Evolutionary conservation across 2,113 vertebrate genomes (phyloP).

Genomic region (Scortum barcoo): DNA sequence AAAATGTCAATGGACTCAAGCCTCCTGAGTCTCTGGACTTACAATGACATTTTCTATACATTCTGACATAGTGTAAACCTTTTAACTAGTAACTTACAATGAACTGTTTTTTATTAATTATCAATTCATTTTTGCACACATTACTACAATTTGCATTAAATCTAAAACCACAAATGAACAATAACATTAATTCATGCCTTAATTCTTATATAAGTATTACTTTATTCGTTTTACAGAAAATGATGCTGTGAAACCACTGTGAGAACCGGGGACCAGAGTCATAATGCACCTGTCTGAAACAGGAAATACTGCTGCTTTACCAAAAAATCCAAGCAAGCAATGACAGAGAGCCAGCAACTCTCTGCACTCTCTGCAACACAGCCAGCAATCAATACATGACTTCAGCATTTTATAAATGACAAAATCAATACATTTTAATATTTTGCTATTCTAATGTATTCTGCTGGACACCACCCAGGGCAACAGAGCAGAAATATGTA

Average conservation of each 20-base stretch:
- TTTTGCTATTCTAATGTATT: slow-evolving; percentile 87
- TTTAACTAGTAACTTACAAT: too few relatives aligned
- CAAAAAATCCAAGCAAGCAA: slow-evolving; percentile 9
- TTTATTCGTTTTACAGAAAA: not conserved
- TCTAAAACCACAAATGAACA: not conserved
- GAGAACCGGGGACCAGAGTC: not conserved
- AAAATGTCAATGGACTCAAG: too few relatives aligned
- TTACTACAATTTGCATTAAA: too few relatives aligned
- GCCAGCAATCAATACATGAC: slow-evolving; percentile 87
- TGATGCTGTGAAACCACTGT: not conserved
- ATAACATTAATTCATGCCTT: not conserved
- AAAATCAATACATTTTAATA: slow-evolving; percentile 93
- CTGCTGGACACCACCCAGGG: slow-evolving; percentile 75
- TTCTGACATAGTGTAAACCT: too few relatives aligned
- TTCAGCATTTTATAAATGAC: slow-evolving; percentile 88
- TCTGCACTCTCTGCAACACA: slow-evolving; percentile 84
- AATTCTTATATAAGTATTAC: not conserved
- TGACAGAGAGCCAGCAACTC: slow-evolving; percentile 72
- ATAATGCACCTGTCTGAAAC: not conserved
- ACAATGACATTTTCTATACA: too few relatives aligned
- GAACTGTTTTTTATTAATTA: too few relatives aligned
- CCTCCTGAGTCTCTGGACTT: too few relatives aligned
- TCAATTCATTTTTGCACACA: too few relatives aligned
- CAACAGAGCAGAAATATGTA: slow-evolving; percentile 82
- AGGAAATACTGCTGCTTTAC: slow-evolving; percentile 5